A percentile compares a stretch with the other conserved stretches of the same genome.
Conservation (phyloP, 2,113 vertebrate genomes). For the Sula dactylatra region DNA sequence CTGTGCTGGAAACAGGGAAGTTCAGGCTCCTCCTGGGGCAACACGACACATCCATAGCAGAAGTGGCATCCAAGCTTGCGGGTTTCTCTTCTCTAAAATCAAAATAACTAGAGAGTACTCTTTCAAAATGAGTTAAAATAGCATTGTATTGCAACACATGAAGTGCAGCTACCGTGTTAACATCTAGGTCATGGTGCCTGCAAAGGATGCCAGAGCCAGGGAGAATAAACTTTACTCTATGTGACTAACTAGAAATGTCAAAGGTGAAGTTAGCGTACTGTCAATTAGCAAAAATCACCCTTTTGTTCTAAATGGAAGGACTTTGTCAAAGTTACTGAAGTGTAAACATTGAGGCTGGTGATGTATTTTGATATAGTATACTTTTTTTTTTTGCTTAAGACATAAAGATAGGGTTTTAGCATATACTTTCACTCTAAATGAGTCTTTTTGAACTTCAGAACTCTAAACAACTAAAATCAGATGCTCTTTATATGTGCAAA, state of each 20-base stretch:
- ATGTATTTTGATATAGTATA: neutral
- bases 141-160: neutral
- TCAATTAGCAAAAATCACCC: neutral
- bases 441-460: neutral
- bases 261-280: neutral
- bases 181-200: neutral
- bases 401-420: neutral
- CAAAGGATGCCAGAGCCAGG: neutral
- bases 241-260: neutral
- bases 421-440: neutral
- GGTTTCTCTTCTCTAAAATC: neutral
- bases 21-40: neutral
- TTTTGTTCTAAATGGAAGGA: neutral
- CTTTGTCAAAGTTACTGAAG: neutral
- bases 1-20: neutral
- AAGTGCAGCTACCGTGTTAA: neutral
- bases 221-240: neutral
- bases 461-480: neutral
- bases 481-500: neutral
- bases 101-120: neutral
- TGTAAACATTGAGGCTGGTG: neutral
- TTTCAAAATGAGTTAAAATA: neutral
- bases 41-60: fast-evolving
- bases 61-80: neutral
- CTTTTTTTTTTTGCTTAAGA: neutral